Percentiles rank a stretch among this genome's conserved stretches.
Conservation (phyloP, 2,797 vertebrate species). For the Mus spretus region DNA sequence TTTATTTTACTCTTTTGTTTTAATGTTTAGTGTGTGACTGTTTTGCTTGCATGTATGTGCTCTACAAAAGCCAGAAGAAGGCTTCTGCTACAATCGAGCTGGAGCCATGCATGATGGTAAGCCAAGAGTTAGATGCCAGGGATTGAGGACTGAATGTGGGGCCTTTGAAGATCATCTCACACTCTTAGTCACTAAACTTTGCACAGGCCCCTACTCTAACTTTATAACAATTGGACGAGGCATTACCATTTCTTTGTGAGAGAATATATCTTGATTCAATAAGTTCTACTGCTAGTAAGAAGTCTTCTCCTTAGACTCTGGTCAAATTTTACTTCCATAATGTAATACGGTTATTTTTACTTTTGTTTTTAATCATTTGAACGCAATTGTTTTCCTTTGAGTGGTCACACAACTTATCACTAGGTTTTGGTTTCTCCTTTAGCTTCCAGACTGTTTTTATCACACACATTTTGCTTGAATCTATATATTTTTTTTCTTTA, state of each 20-base stretch:
- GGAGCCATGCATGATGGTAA: neutral
- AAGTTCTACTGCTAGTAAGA: slow-evolving; percentile 57
- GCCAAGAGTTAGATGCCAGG: neutral
- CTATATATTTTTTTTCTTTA: neutral
- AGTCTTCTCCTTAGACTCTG: slow-evolving; percentile 51
- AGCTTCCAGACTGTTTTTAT: slow-evolving; percentile 29
- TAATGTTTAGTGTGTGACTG: neutral
- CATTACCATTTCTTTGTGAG: neutral
- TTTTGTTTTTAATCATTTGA: slow-evolving; percentile 41
- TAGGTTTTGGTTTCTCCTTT: neutral
- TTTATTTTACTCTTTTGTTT: slow-evolving; percentile 31
- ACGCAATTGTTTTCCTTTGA: slow-evolving; percentile 8
- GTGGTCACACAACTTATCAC: neutral
- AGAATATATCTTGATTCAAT: slow-evolving; percentile 55
- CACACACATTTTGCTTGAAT: neutral
- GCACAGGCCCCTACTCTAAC: slow-evolving; percentile 32
- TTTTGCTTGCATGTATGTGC: neutral
- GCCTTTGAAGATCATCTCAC: neutral
- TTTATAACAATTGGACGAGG: slow-evolving; percentile 70
- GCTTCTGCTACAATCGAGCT: neutral
- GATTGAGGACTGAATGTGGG: neutral
- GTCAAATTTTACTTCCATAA: slow-evolving; percentile 17
- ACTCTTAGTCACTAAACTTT: neutral
- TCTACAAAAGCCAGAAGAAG: neutral
- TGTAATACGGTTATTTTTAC: slow-evolving; percentile 45